Conservation (phyloP, 53 echinoderm and acorn worm species). For the Apostichopus leukothele region DNA sequence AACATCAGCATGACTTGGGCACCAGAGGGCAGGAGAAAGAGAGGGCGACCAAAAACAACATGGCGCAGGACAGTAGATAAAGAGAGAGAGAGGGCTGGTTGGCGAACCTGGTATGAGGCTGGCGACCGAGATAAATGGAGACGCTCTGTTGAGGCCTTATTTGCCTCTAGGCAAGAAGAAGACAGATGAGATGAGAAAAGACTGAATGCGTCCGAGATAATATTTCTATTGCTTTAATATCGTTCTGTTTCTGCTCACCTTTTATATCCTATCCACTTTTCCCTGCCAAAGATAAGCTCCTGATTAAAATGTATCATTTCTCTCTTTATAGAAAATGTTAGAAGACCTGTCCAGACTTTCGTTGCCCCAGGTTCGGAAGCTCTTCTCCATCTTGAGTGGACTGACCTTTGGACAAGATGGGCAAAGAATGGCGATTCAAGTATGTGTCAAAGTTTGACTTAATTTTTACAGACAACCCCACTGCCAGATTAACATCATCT, state of each 20-base stretch:
- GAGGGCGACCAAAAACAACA: too few species aligned
- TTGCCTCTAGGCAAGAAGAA: too few species aligned
- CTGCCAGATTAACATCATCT: too few species aligned
- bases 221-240: neutral
- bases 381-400: slow-evolving; percentile 73
- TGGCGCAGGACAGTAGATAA: too few species aligned
- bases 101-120: too few species aligned
- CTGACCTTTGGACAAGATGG: slow-evolving; percentile 66
- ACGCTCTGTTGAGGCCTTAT: too few species aligned
- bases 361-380: slow-evolving; percentile 72
- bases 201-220: neutral
- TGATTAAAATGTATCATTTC: neutral
- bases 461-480: too few species aligned
- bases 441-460: neutral
- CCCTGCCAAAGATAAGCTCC: neutral
- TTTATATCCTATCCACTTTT: neutral
- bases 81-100: too few species aligned
- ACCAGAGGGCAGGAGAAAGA: too few species aligned
- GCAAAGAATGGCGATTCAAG: slow-evolving; percentile 68
- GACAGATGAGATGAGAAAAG: too few species aligned
- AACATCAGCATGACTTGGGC: too few species aligned
- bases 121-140: too few species aligned
- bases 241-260: neutral
- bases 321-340: slow-evolving; percentile 64
- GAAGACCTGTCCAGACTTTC: slow-evolving; percentile 82